Evolutionary conservation across 2,797 vertebrate genomes (phyloP).

Genomic region (Serranus cabrilla): DNA sequence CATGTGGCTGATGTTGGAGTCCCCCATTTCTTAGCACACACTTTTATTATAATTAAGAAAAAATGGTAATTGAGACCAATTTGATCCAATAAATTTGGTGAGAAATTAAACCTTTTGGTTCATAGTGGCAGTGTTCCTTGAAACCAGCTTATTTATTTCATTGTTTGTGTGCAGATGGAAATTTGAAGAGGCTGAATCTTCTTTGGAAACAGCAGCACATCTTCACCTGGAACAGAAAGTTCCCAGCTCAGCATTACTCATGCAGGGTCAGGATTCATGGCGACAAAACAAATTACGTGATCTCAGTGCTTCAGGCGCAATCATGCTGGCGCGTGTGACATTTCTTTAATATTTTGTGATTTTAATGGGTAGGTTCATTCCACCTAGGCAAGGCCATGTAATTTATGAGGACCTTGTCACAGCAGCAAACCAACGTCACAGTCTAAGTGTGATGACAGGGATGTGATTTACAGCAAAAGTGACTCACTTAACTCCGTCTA

Average conservation of each 20-base stretch:
- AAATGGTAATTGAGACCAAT: not conserved
- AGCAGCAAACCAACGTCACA: constrained; percentile 14
- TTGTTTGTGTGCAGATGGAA: not conserved
- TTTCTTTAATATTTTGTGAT: constrained; percentile 24
- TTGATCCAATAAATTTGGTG: constrained; percentile 3
- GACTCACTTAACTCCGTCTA: constrained; percentile 2
- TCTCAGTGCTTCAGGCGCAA: not conserved
- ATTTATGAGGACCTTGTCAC: constrained; percentile 41
- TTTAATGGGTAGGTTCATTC: constrained; percentile 21
- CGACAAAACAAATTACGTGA: constrained; percentile 32
- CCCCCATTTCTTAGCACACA: constrained; percentile 72
- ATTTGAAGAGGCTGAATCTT: constrained; percentile 22
- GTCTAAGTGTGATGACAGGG: not conserved
- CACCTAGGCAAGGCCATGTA: not conserved
- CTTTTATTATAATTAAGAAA: constrained; percentile 4
- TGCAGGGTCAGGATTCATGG: constrained; percentile 14
- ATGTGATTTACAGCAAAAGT: constrained; percentile 15
- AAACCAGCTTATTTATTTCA: not conserved
- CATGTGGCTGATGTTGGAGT: constrained; percentile 75
- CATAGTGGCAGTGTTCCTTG: constrained; percentile 5
- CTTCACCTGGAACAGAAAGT: constrained; percentile 69
- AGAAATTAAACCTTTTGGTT: not conserved
- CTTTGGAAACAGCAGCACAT: constrained; percentile 32
- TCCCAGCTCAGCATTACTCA: constrained; percentile 41
- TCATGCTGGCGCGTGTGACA: constrained; percentile 26